Percentiles rank a stretch among this genome's conserved stretches.
These are phyloP conservation scores for Microctonus aethiopoides DNA, from an alignment of 2,888 invertebrate species.

Conservation along the genomic window DNA sequence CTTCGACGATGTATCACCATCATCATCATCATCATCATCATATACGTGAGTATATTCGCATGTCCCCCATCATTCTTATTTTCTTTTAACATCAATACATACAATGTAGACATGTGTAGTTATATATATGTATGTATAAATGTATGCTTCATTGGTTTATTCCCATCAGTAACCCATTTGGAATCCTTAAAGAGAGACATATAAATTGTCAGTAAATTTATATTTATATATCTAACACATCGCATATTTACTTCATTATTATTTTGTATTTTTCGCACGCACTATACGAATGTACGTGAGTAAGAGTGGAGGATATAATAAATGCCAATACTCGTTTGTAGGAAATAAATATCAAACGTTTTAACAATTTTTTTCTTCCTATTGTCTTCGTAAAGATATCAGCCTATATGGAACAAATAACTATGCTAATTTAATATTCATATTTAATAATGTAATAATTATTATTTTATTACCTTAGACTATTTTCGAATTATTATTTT, in stretches of 20 bases:
- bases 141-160: background rate
- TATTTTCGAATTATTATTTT: too few relatives aligned
- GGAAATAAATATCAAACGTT: too few relatives aligned
- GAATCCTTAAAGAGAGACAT: background rate
- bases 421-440: too few relatives aligned
- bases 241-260: background rate
- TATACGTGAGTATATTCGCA: background rate
- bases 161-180: background rate
- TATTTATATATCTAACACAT: background rate
- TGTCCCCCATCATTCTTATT: background rate
- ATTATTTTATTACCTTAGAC: too few relatives aligned
- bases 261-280: background rate
- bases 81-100: background rate
- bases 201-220: background rate
- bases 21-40: slow-evolving; percentile 1
- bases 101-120: background rate
- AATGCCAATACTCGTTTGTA: background rate
- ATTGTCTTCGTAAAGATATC: too few relatives aligned
- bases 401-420: too few relatives aligned
- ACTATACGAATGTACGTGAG: background rate
- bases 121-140: background rate
- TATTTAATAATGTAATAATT: too few relatives aligned
- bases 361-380: too few relatives aligned
- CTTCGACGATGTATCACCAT: background rate
- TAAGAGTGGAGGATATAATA: background rate